A percentile compares a stretch with the other conserved stretches of the same genome.
These are phyloP conservation scores for Drosophila formosana DNA, from an alignment of 2,888 invertebrate species.

Conservation along the genomic window DNA sequence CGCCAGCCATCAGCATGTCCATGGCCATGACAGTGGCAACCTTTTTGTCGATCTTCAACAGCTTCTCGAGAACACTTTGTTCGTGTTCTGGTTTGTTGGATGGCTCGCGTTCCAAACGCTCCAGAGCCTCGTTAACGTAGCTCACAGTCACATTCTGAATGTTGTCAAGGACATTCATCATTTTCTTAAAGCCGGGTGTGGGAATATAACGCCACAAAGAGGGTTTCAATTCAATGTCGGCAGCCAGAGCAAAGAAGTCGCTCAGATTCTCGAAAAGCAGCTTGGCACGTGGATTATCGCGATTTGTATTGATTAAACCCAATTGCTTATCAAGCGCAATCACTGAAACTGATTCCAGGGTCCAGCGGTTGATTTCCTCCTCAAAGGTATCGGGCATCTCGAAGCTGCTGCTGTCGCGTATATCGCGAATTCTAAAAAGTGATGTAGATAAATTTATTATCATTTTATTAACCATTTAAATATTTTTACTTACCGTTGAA, in stretches of 20 bases:
- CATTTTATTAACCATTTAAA: neutral
- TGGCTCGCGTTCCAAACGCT: conserved; percentile 60
- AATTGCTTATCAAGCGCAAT: conserved; percentile 84
- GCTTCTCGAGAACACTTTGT: conserved; percentile 88
- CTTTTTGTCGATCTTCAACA: conserved; percentile 87
- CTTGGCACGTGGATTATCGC: conserved; percentile 61
- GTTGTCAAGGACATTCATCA: conserved; percentile 66
- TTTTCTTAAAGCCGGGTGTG: conserved; percentile 53
- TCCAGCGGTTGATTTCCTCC: conserved; percentile 87
- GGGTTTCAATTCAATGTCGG: conserved; percentile 54
- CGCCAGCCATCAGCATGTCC: conserved; percentile 90
- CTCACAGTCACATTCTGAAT: conserved; percentile 72
- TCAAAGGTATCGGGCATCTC: conserved; percentile 86
- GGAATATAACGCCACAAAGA: conserved; percentile 55
- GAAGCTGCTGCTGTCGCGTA: conserved; percentile 68
- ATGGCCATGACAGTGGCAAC: conserved; percentile 89
- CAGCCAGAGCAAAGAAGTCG: conserved; percentile 37
- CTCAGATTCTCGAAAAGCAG: conserved; percentile 55
- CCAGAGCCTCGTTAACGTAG: conserved; percentile 82
- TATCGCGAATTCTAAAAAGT: conserved; percentile 46
- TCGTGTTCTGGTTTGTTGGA: conserved; percentile 63
- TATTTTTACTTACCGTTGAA: conserved; percentile 51
- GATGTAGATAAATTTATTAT: neutral
- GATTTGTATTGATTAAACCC: conserved; percentile 65
- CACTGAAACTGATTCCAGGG: conserved; percentile 86